Conservation (phyloP, 1,140 invertebrate species). For the Zeugodacus cucurbitae region DNA sequence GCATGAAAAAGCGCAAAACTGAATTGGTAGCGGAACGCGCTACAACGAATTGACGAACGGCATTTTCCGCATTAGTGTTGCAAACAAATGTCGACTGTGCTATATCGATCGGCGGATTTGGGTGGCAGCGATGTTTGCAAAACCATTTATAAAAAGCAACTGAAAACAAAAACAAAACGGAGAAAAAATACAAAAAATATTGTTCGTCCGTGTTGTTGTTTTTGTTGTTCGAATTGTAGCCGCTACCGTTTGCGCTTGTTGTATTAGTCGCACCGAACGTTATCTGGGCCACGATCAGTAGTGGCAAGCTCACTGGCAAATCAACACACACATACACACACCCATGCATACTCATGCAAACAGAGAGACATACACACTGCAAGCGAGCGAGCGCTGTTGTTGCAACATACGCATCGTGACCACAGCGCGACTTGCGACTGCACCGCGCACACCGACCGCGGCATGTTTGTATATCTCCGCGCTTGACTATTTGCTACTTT, state of each 20-base stretch:
- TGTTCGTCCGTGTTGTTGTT: neutral
- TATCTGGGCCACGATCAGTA: slow-evolving; percentile 42
- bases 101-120: slow-evolving; percentile 14
- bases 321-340: neutral
- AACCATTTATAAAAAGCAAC: neutral
- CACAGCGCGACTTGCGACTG: neutral
- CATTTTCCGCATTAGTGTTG: slow-evolving; percentile 25
- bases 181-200: neutral
- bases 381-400: neutral
- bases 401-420: neutral
- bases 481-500: neutral
- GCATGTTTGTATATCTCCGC: too few species aligned
- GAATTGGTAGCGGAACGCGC: slow-evolving; percentile 36
- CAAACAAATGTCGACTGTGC: neutral
- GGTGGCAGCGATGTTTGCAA: neutral
- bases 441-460: neutral
- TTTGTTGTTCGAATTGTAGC: neutral
- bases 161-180: neutral
- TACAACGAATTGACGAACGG: slow-evolving; percentile 12
- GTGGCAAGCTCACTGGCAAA: slow-evolving; percentile 1
- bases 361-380: neutral
- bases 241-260: slow-evolving; percentile 8
- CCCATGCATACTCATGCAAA: neutral
- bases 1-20: neutral
- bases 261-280: neutral